These are phyloP conservation scores for Galaxias olidus DNA, from an alignment of 2,797 vertebrate species.

Conservation along the genomic window DNA sequence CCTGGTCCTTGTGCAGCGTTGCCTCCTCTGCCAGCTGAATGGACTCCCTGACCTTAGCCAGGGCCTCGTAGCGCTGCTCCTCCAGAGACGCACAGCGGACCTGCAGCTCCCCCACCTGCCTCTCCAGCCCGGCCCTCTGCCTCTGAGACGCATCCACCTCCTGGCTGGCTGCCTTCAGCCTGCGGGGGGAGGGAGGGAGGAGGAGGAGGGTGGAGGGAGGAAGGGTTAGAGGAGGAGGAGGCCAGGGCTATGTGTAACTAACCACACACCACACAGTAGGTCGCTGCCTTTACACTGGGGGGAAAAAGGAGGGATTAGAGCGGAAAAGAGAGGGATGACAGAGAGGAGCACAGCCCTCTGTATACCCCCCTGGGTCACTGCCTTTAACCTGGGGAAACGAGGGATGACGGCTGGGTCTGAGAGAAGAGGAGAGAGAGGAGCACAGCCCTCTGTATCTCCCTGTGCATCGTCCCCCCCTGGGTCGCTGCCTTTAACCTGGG, in stretches of 20 bases:
- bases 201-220: neutral
- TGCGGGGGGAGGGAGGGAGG: conserved; percentile 41
- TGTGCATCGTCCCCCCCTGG: no score
- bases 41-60: conserved; percentile 82
- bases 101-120: conserved; percentile 83
- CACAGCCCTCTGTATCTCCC: neutral
- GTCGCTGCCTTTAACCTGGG: no score
- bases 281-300: no score
- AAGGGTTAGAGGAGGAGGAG: no score
- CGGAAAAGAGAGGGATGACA: neutral
- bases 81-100: conserved; percentile 73
- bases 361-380: no score
- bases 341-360: neutral
- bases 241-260: no score
- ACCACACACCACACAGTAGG: no score
- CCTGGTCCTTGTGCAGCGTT: conserved; percentile 88
- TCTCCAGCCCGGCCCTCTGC: conserved; percentile 81
- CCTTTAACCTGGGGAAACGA: no score
- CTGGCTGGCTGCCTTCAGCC: conserved; percentile 77
- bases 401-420: neutral
- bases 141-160: conserved; percentile 77
- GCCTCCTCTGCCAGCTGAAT: conserved; percentile 90
- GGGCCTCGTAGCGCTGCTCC: conserved; percentile 83
- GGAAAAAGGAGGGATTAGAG: neutral
- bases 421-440: neutral